A percentile compares a stretch with the other conserved stretches of the same genome.
These are phyloP conservation scores for Halcyon badia DNA, from an alignment of 2,797 vertebrate genomes.

Conservation along the genomic window DNA sequence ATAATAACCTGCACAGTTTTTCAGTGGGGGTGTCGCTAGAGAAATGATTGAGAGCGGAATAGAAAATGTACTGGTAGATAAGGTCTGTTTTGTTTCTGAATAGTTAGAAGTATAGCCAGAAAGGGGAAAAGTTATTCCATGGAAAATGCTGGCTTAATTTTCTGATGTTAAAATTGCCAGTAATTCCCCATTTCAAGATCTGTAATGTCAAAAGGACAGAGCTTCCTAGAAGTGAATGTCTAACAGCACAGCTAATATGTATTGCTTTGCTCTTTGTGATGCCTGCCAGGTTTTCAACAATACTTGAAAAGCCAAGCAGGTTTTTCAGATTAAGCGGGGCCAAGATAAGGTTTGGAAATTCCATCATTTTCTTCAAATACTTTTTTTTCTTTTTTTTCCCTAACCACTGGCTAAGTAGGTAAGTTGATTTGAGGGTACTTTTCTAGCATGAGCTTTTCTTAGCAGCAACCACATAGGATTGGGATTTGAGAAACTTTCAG, in stretches of 20 bases:
- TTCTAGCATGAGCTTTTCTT: neutral
- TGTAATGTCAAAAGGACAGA: constrained; percentile 48
- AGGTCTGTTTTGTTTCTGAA: neutral
- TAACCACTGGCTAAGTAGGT: neutral
- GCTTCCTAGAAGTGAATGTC: constrained; percentile 38
- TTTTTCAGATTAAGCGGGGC: neutral
- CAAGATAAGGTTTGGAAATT: constrained; percentile 47
- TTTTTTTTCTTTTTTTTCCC: neutral
- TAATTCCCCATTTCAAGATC: constrained; percentile 31
- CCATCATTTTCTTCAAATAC: neutral
- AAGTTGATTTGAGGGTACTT: neutral
- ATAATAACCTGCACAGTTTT: neutral
- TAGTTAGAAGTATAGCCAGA: neutral
- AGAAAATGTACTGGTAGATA: neutral
- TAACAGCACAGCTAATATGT: neutral
- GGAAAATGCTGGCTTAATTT: constrained; percentile 13
- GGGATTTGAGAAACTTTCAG: constrained; percentile 28
- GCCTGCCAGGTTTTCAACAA: constrained; percentile 47
- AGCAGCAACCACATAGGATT: neutral
- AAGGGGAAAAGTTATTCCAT: neutral
- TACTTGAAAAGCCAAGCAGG: constrained; percentile 11
- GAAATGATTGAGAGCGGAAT: neutral
- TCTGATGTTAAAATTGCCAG: constrained; percentile 27
- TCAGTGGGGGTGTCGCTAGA: neutral
- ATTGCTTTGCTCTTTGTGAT: constrained; percentile 27